Base-by-base conservation (phyloP, 2,113 vertebrate species). In the Oreochromis niloticus region DNA sequence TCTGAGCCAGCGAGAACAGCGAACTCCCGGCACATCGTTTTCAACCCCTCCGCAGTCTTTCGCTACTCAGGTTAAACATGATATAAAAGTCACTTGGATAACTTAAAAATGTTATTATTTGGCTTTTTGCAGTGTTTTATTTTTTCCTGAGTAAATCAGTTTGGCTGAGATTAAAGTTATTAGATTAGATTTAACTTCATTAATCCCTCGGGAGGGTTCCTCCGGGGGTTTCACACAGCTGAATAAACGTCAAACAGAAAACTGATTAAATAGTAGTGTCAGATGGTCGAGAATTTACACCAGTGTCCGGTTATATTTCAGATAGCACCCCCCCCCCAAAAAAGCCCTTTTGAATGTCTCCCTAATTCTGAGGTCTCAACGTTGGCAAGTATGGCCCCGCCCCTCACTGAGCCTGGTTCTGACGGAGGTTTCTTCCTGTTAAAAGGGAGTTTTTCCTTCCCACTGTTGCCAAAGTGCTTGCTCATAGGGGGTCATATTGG, bases 371-470 rank as follows among this genome's bases (percentile, higher is more conserved):
- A 54, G 52, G 52, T 1, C 19, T 54, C 52, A 54, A 22, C n/a
- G 54, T 55, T 55, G 54, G 52, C 54, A 55, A 55, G 54, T 55
- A 55, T 55, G 6, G 54, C 6, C 10, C 54, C 11, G 2, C 22
- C 54, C n/a, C 54, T 24, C 1, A 6, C n/a, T 12, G 1, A 24
- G 3, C n/a, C n/a, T 55, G 10, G 10, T 12, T 24, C 3, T 24
- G 10, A 0, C 0, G 6, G n/a, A 55, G 54, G 54, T 56, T 24
- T 56, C 54, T 56, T 56, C 54, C 54, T 56, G n/a, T 24, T 56
- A 7, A 24, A 56, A 24, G 1, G 6, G n/a, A 24, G 54, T 3
- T 56, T 56, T 56, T 56, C 22, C 22, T 56, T 24, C 54, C 54
- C 22, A 24, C 11, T 56, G 55, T 56, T 1, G 0, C 11, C 11